Evolutionary conservation across 2,113 vertebrate genomes (phyloP).

Genomic region (Thymallus thymallus): DNA sequence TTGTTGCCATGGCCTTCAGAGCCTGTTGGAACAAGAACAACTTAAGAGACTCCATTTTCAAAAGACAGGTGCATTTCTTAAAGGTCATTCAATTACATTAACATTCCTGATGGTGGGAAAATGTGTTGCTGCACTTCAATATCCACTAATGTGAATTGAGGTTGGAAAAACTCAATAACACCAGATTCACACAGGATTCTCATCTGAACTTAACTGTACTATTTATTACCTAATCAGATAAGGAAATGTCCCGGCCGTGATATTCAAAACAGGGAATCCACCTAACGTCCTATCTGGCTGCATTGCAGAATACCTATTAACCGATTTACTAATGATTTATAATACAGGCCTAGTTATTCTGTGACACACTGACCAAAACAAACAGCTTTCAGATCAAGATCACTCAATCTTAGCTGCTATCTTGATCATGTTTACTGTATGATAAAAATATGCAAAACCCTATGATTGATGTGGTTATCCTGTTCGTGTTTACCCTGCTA

Average conservation of each 20-base stretch:
- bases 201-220: not conserved
- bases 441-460: no score
- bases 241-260: not conserved
- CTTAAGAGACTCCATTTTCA: not conserved
- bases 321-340: no score
- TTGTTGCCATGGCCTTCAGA: constrained; percentile 24
- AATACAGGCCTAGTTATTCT: no score
- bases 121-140: not conserved
- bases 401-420: no score
- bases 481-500: no score
- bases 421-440: no score
- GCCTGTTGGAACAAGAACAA: constrained; percentile 6
- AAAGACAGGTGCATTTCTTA: not conserved
- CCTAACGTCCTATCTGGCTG: not conserved
- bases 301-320: no score
- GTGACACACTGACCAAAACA: no score
- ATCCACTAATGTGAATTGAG: constrained; percentile 22
- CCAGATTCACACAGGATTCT: not conserved
- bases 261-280: constrained; percentile 17
- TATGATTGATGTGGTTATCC: no score
- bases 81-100: not conserved
- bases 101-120: not conserved
- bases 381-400: no score
- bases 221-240: not conserved
- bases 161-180: not conserved